phyloP scores from a whole-genome alignment of 2,113 vertebrate species.

The Mus spicilegus region DNA sequence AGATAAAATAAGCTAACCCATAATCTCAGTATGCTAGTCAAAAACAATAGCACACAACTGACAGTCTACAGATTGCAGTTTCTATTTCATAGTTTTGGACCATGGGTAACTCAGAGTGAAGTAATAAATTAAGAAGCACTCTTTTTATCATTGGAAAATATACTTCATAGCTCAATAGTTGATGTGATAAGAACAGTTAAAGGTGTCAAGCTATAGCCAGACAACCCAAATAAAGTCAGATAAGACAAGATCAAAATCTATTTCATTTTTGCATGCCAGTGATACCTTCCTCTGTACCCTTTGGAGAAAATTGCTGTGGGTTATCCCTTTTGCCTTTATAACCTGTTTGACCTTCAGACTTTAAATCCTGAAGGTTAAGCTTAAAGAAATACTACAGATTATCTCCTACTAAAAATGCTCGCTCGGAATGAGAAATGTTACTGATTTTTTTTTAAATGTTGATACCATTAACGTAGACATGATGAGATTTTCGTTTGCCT shows the following conservation, averaged over 20 bases:
- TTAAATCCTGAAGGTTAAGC: not conserved
- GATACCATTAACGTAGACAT: not conserved
- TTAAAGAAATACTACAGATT: not conserved
- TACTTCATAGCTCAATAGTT: not conserved
- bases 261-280: conserved; percentile 2
- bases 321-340: not conserved
- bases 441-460: not conserved
- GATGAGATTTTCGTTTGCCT: not conserved
- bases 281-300: not conserved
- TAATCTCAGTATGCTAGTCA: no score
- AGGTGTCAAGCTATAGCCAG: not conserved
- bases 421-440: not conserved
- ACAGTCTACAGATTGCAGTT: not conserved
- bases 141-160: not conserved
- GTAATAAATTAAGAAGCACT: not conserved
- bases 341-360: not conserved
- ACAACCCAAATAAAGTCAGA: not conserved
- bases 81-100: not conserved
- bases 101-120: not conserved
- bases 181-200: not conserved
- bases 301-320: not conserved
- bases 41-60: not conserved
- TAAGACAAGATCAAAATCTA: conserved; percentile 2
- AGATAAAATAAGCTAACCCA: not conserved
- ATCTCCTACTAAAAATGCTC: not conserved